phyloP scores from a whole-genome alignment of 30 jellyfish, hydroid and myxozoan genomes.

The Catostylus mosaicus region DNA sequence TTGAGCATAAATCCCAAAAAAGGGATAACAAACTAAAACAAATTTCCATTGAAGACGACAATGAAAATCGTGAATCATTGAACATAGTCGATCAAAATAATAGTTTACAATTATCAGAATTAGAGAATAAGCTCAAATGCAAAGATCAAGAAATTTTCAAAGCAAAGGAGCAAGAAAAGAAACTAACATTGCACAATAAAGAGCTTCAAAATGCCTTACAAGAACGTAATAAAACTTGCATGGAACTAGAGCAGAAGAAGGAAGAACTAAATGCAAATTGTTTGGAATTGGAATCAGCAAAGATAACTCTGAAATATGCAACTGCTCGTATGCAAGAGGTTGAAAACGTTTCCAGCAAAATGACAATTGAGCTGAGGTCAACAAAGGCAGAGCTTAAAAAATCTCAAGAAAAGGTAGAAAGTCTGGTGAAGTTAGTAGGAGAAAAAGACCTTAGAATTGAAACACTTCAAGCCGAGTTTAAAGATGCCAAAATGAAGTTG shows the following conservation, averaged over 20 bases:
- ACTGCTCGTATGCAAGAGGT: background rate
- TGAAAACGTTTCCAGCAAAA: background rate
- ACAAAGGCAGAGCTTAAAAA: background rate
- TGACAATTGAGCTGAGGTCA: background rate
- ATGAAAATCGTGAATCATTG: no score
- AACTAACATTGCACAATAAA: background rate
- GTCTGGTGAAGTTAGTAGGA: background rate
- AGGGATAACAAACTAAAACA: no score
- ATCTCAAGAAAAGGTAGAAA: background rate
- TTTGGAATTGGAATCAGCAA: background rate
- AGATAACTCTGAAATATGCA: background rate
- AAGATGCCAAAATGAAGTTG: background rate
- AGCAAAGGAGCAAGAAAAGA: background rate
- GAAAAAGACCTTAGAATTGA: background rate
- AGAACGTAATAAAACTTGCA: background rate
- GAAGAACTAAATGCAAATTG: background rate
- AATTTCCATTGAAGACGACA: no score
- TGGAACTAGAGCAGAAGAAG: background rate
- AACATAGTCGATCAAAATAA: no score
- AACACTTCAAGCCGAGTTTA: background rate
- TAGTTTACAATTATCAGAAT: no score
- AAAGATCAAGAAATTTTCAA: background rate
- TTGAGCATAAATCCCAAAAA: no score
- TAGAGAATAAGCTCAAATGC: no score
- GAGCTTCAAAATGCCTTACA: background rate